phyloP scores from a whole-genome alignment of 2,113 vertebrate genomes.

The Microcebus tavaratra region DNA sequence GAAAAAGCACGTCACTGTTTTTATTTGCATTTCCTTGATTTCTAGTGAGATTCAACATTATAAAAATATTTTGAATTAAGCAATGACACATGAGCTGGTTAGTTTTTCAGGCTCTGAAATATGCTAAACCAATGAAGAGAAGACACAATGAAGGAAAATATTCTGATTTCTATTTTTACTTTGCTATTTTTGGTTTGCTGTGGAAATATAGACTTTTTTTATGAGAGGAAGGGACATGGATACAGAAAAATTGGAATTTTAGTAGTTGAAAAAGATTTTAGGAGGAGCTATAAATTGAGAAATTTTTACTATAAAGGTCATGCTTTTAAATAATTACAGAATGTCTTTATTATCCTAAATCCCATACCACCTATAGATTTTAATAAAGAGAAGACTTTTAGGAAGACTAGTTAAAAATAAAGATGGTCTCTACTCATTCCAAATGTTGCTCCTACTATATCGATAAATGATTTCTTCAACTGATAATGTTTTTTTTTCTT shows the following conservation, averaged over 20 bases:
- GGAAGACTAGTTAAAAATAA: neutral
- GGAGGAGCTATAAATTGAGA: neutral
- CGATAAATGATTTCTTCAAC: constrained; percentile 6
- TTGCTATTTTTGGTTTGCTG: neutral
- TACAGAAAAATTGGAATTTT: neutral
- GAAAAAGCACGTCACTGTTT: neutral
- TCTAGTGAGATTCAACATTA: neutral
- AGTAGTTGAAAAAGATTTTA: neutral
- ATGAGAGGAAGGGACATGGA: neutral
- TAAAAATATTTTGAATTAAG: constrained; percentile 10
- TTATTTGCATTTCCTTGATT: constrained; percentile 4
- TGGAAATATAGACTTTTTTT: neutral
- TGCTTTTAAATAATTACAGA: neutral
- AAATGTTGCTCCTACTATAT: neutral
- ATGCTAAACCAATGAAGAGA: neutral
- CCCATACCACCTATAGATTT: neutral
- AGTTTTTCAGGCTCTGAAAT: constrained; percentile 6
- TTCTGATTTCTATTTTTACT: neutral
- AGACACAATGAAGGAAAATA: neutral
- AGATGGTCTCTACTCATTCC: neutral
- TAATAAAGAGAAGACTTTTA: constrained; percentile 19
- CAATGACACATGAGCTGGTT: neutral
- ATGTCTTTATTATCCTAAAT: neutral
- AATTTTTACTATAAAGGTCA: neutral
- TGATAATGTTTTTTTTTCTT: neutral